Evolutionary conservation across 2,888 invertebrate species (phyloP), one percentile per base, ranked within the genome.

Genomic region (Sialis lutaria): DNA sequence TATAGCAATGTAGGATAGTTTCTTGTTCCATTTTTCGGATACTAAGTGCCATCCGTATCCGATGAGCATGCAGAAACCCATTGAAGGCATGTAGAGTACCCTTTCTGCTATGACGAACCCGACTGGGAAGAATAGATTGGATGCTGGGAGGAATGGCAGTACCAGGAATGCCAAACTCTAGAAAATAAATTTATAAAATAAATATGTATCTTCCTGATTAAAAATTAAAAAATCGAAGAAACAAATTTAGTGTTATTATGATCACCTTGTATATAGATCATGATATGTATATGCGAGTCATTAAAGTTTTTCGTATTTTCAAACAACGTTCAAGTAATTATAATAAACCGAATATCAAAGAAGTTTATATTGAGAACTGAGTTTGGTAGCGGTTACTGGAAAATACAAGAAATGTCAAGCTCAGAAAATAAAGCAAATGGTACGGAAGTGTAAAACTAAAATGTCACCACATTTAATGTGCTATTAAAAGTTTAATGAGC

Each of bases 61-160:
- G 3, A 93, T 76, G 22, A 96, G 71, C 64, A 96, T 76, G 60
- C 93, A 95, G 72, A 89, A 93, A 45, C 96, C 96, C 92, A 96
- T 93, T 9, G 93, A 93, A 1, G 96, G 96, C 72, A 92, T 90
- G 67, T 96, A 96, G 5, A 96, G 74, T 42, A 96, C 85, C 54
- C 95, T 72, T 67, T 96, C 96, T 2, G 96, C 96, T 33, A 96
- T 84, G 51, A 96, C 96, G 66, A 96, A 96, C 2, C 96, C 96
- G 45, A 96, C 96, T 1, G 95, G 92, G 68, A 96, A 96, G 70
- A 96, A 95, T 44, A 96, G 73, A 72, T 96, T 96, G 45, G 93
- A 93, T 1, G 96, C 95, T 46, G 95, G 96, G 52, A 96, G 69
- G 66, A 95, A 96, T 45, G 96, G 95, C 48, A 95, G 69, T 48